These are phyloP conservation scores for Ischnura elegans DNA, from an alignment of 2,888 invertebrate species.

Conservation along the genomic window DNA sequence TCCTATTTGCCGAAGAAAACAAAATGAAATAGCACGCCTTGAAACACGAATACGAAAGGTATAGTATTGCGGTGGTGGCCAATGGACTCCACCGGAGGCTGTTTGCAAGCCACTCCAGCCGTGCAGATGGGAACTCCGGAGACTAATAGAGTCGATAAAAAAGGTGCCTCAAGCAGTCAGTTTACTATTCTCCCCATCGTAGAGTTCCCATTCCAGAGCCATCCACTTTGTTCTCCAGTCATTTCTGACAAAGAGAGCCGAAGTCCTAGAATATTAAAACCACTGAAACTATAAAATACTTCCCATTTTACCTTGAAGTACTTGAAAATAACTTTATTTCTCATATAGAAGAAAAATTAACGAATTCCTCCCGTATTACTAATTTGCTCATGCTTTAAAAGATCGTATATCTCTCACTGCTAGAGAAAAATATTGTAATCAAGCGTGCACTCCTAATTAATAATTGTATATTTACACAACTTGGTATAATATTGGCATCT, in stretches of 20 bases:
- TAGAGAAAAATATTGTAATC: no score
- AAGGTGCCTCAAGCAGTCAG: conserved; percentile 15
- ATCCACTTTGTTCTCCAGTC: background rate
- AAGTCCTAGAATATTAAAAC: no score
- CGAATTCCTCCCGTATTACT: no score
- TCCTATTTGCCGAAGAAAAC: background rate
- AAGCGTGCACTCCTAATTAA: no score
- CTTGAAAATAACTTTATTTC: no score
- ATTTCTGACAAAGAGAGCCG: no score
- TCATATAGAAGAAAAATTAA: no score
- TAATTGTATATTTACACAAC: no score
- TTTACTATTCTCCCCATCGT: conserved; percentile 21
- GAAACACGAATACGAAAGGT: background rate
- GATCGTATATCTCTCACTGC: no score
- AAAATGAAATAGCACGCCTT: background rate
- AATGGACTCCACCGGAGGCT: conserved; percentile 31
- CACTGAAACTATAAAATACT: background rate
- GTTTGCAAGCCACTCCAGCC: conserved; percentile 51
- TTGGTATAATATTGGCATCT: no score
- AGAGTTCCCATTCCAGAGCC: background rate
- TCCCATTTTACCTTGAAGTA: background rate
- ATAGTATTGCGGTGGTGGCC: background rate
- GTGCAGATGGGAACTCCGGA: background rate
- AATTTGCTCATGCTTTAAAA: no score
- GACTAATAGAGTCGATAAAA: conserved; percentile 44